These are phyloP conservation scores for Noctua janthe DNA, from an alignment of 2,888 invertebrate species.

Conservation along the genomic window DNA sequence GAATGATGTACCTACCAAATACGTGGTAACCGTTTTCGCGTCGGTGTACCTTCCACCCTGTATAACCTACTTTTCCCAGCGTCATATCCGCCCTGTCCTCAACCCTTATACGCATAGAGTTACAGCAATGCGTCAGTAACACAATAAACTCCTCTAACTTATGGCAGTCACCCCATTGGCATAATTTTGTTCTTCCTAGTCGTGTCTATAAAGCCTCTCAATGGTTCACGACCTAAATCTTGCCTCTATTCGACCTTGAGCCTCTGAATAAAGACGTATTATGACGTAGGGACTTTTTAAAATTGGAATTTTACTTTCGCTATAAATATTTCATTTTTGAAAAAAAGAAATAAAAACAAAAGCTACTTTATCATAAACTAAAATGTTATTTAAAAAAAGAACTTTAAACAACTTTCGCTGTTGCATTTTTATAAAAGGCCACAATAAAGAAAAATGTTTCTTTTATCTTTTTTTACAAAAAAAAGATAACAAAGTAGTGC, in stretches of 20 bases:
- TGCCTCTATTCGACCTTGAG: slow-evolving; percentile 36
- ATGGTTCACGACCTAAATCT: slow-evolving; percentile 40
- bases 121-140: slow-evolving; percentile 56
- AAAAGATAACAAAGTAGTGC: slow-evolving; percentile 27
- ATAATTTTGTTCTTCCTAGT: slow-evolving; percentile 57
- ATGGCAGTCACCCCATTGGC: slow-evolving; percentile 50
- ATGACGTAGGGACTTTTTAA: slow-evolving; percentile 34
- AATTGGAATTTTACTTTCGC: slow-evolving; percentile 30
- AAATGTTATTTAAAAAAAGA: slow-evolving; percentile 26
- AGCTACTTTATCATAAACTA: slow-evolving; percentile 13
- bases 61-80: slow-evolving; percentile 13
- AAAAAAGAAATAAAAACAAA: slow-evolving; percentile 18
- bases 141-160: slow-evolving; percentile 51
- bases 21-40: no score
- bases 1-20: no score
- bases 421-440: slow-evolving; percentile 21
- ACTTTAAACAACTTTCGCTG: slow-evolving; percentile 43
- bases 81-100: slow-evolving; percentile 10
- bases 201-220: slow-evolving; percentile 34
- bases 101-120: slow-evolving; percentile 32
- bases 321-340: not conserved
- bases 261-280: slow-evolving; percentile 9
- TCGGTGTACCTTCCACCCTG: no score
- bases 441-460: slow-evolving; percentile 1
- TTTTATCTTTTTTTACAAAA: slow-evolving; percentile 24